Base-by-base conservation (phyloP, 1,140 invertebrate genomes). In the Oncopodura yosiiana region DNA sequence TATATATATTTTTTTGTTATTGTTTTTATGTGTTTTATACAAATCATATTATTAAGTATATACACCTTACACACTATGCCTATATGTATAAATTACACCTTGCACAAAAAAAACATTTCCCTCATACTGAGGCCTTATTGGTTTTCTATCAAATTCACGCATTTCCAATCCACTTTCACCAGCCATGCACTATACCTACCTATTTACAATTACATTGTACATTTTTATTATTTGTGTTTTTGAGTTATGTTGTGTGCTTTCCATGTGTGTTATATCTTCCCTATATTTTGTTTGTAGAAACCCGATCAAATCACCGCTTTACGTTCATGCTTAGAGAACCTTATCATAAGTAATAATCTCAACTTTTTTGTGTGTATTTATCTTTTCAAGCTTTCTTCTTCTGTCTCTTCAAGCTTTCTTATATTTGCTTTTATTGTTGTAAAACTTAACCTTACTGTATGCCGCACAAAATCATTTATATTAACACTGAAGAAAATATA, bases 281-380 rank as follows among this genome's bases (percentile, higher is more conserved):
- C 21, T 19, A 18, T 30, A 26, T 24, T 44, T 30, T 32, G 26
- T 27, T 49, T 29, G 32, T 56, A 56, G 54, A 56, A 56, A 49
- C 54, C 54, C 39, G 54, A 56, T 41, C 54, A 56, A 34, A 42
- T 56, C 54, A 50, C 54, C 46, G 54, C 54, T 56, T 56, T 56
- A 44, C 54, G 54, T 50, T 56, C 54, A 50, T 48, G 54, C 48
- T 50, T 56, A 56, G 49, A 50, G 41, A 46, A 56, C 23, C 49
- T 56, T 55, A 55, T 55, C 29, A 36, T 55, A 49, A 55, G 53
- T 55, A 55, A 55, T 36, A 41, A 41, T 8, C 38, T 16, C 12
- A 41, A 21, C 9, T 6, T 12, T 6, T 16, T 8, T 41, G 8
- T 41, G 12, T 12, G 38, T 12, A 21, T 12, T 8, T 9, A 19